A percentile compares a stretch with the other conserved stretches of the same genome.
These are phyloP conservation scores for Ostrea denselamellosa DNA, from an alignment of 1,140 invertebrate genomes.

Conservation along the genomic window DNA sequence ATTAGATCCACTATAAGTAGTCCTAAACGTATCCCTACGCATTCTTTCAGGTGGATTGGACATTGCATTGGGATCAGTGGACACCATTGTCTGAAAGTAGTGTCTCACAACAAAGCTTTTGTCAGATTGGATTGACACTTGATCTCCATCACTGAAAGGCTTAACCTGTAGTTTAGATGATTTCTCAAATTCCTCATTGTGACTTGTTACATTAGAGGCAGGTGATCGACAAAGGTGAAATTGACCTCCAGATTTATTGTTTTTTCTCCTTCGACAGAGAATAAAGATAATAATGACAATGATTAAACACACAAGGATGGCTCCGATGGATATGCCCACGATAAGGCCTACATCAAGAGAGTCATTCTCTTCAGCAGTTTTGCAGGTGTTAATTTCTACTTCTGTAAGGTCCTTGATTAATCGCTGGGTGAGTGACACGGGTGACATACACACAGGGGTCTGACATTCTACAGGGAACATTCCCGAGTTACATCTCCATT, in stretches of 20 bases:
- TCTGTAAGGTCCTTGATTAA: conserved; percentile 53
- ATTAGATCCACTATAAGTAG: conserved; percentile 13
- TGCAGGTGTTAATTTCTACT: conserved; percentile 54
- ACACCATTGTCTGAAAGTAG: conserved; percentile 68
- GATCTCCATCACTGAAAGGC: conserved; percentile 61
- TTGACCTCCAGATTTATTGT: conserved; percentile 41
- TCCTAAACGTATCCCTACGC: conserved; percentile 40
- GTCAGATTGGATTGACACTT: conserved; percentile 69
- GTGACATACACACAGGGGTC: conserved; percentile 54
- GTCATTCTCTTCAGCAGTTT: not conserved
- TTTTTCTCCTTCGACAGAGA: conserved; percentile 56
- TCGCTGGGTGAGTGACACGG: conserved; percentile 38
- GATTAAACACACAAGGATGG: conserved; percentile 56
- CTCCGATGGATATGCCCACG: conserved; percentile 58
- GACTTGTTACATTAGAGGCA: conserved; percentile 55
- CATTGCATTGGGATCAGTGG: conserved; percentile 51
- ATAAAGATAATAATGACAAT: conserved; percentile 58
- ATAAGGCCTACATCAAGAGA: conserved; percentile 1
- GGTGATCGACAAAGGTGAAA: conserved; percentile 44
- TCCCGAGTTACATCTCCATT: not conserved
- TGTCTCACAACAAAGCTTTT: conserved; percentile 69
- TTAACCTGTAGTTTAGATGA: conserved; percentile 52
- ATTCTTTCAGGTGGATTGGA: conserved; percentile 45
- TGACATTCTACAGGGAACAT: conserved; percentile 52
- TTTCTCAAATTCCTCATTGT: conserved; percentile 54